Evolutionary conservation across 1,140 invertebrate genomes (phyloP), one percentile per base, ranked within the genome.

Genomic region (Sinonovacula constricta): DNA sequence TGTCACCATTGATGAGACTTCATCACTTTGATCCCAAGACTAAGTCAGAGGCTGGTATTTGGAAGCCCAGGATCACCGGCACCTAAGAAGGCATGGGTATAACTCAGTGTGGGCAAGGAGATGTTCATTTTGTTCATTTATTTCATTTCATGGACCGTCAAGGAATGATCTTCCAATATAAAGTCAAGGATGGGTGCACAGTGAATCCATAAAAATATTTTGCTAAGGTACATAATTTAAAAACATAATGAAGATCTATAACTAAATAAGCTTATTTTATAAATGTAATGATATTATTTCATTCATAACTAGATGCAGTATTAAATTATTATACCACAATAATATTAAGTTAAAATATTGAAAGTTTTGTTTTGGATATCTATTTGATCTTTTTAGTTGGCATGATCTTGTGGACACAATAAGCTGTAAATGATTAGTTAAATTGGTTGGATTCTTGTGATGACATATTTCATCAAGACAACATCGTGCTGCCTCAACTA

Each of bases 91-190:
- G 59, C 59, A 5, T 5, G 59, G 3, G 59, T 60, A 10, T 5
- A 60, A 4, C 26, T 30, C 24, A 10, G 12, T 5, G 7, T 10
- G 3, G 59, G 26, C 59, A 60, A 60, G 26, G 12, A 60, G 12
- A 60, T 60, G 59, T 60, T 60, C n/a, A 60, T 60, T 5, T 14
- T n/a, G n/a, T n/a, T n/a, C n/a, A n/a, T n/a, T n/a, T n/a, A n/a
- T n/a, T n/a, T n/a, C n/a, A 30, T 28, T 60, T 60, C 33, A 60
- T 60, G 59, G 59, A 60, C 26, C 26, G 59, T 7, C 18, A 60
- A 30, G 59, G 59, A 4, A 60, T 60, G 59, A 15, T 60, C 26
- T 30, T 60, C 7, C 10, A 60, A 60, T 30, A 60, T 30, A 15
- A n/a, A 30, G 7, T n/a, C 59, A 24, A 60, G 59, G 7, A 30